Conservation (phyloP, 2,888 invertebrate genomes). For the Epicampocera succincta region DNA sequence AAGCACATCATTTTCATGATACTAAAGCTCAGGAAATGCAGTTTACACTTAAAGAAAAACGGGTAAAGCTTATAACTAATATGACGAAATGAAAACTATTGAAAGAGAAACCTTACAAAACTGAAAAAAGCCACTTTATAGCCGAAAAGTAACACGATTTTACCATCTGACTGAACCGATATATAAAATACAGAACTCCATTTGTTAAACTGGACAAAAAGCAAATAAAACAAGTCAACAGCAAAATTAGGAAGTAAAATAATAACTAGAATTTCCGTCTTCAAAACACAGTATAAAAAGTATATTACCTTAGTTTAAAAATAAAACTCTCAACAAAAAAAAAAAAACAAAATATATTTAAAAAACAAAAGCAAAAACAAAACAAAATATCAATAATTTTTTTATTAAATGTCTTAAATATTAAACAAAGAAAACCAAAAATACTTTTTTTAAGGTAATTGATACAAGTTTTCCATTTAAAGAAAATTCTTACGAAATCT, state of each 20-base stretch:
- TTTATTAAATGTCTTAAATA: conserved; percentile 67
- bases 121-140: conserved; percentile 67
- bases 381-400: conserved; percentile 40
- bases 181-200: conserved; percentile 38
- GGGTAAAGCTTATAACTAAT: not conserved
- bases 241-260: conserved; percentile 30
- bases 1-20: not conserved
- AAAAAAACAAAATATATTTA: conserved; percentile 8
- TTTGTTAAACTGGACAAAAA: conserved; percentile 48
- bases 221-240: conserved; percentile 35
- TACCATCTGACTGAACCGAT: conserved; percentile 39
- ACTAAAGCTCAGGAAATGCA: conserved; percentile 58
- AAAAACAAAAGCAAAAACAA: conserved; percentile 36
- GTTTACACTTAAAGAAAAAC: conserved; percentile 69
- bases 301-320: conserved; percentile 32
- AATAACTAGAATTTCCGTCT: conserved; percentile 68
- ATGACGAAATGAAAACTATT: not conserved
- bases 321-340: conserved; percentile 38
- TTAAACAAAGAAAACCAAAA: conserved; percentile 42
- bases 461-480: conserved; percentile 73
- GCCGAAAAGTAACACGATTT: conserved; percentile 70
- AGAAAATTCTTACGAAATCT: conserved; percentile 53
- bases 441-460: conserved; percentile 61
- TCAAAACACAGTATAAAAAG: conserved; percentile 65
- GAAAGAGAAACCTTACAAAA: not conserved